phyloP scores from a whole-genome alignment of 2,797 vertebrate genomes.

The Lepus oiostolus region DNA sequence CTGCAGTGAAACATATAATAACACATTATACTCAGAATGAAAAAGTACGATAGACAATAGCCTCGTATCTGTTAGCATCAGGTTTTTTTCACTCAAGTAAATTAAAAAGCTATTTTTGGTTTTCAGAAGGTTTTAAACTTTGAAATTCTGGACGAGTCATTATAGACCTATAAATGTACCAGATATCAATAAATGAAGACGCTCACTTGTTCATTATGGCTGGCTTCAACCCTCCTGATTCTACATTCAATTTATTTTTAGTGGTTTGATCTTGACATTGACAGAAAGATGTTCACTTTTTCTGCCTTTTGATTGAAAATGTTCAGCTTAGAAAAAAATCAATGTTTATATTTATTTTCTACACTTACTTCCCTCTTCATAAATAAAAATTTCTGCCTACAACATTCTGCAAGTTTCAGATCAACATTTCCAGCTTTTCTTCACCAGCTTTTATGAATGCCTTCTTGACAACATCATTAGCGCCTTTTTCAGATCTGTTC shows the following conservation, averaged over 20 bases:
- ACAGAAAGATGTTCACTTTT: neutral
- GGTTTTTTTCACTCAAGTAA: neutral
- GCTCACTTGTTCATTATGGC: neutral
- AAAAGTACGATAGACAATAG: neutral
- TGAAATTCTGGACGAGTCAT: neutral
- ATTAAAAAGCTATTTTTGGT: neutral
- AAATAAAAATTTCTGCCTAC: neutral
- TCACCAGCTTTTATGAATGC: neutral
- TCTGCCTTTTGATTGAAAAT: slow-evolving; percentile 31
- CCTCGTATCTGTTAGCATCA: neutral
- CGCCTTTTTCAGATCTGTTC: neutral
- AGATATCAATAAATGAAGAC: neutral
- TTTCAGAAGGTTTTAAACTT: neutral
- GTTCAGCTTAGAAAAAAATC: neutral
- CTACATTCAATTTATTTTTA: neutral
- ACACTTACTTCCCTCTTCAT: neutral
- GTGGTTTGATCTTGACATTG: neutral
- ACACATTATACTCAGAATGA: neutral
- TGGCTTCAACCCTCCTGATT: neutral
- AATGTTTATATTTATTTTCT: slow-evolving; percentile 28
- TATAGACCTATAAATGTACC: neutral
- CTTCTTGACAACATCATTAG: neutral
- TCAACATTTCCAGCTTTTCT: neutral
- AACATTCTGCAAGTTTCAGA: neutral
- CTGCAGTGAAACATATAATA: neutral